These are phyloP conservation scores for Napeogenes sylphis DNA, from an alignment of 2,888 invertebrate genomes.

Conservation along the genomic window DNA sequence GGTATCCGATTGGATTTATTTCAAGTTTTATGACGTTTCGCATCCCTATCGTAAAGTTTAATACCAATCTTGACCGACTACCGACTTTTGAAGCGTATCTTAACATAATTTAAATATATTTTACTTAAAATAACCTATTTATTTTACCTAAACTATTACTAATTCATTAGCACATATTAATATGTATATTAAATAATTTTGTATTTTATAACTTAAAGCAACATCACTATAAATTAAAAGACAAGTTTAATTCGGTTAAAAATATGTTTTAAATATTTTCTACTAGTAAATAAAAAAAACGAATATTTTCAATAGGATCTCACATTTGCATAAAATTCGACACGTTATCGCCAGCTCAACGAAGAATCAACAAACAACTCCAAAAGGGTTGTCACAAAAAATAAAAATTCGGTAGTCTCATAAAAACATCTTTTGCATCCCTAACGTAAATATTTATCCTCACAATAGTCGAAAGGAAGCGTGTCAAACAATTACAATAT, in stretches of 20 bases:
- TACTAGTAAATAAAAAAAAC: background rate
- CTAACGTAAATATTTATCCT: constrained; percentile 72
- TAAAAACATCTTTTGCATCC: constrained; percentile 74
- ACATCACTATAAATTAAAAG: too few relatives aligned
- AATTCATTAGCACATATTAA: too few relatives aligned
- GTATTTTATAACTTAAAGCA: too few relatives aligned
- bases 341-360: constrained; percentile 45
- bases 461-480: constrained; percentile 62
- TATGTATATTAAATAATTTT: too few relatives aligned
- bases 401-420: constrained; percentile 71
- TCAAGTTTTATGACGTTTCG: constrained; percentile 71
- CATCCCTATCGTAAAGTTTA: constrained; percentile 74
- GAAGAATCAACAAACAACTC: constrained; percentile 49
- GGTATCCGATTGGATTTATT: constrained; percentile 72
- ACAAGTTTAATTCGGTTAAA: too few relatives aligned
- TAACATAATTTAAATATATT: background rate
- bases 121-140: background rate
- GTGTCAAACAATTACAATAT: constrained; percentile 61
- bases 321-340: constrained; percentile 43
- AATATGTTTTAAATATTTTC: too few relatives aligned
- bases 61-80: constrained; percentile 58
- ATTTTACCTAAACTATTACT: too few relatives aligned
- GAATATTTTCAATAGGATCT: constrained; percentile 11
- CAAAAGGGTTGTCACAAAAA: constrained; percentile 71
- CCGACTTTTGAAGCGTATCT: constrained; percentile 34